Percentiles rank a stretch among this genome's conserved stretches.
These are phyloP conservation scores for Scrobipalpa costella DNA, from an alignment of 2,888 invertebrate species.

Conservation along the genomic window DNA sequence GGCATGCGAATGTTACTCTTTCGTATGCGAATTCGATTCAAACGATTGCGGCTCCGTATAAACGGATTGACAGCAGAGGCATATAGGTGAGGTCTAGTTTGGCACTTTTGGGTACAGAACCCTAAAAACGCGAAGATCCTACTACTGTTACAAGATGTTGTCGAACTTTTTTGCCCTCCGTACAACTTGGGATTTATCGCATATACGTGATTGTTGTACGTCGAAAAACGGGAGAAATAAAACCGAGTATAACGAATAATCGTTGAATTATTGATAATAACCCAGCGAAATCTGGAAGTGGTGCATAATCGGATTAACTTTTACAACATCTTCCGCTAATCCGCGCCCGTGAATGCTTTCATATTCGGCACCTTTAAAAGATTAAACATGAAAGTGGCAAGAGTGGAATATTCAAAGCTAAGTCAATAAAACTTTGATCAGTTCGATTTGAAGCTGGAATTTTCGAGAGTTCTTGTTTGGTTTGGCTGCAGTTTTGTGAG, in stretches of 20 bases:
- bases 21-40: too few relatives aligned
- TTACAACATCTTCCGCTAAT: conserved; percentile 23
- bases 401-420: neutral
- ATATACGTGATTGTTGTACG: conserved; percentile 48
- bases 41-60: too few relatives aligned
- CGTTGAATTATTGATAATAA: conserved; percentile 36
- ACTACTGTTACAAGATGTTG: conserved; percentile 14
- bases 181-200: conserved; percentile 50
- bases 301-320: conserved; percentile 27
- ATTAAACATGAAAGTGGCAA: conserved; percentile 5
- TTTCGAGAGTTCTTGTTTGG: neutral
- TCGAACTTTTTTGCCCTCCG: conserved; percentile 32
- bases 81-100: too few relatives aligned
- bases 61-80: too few relatives aligned
- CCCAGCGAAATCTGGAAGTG: conserved; percentile 26
- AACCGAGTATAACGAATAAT: conserved; percentile 35
- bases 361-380: conserved; percentile 24
- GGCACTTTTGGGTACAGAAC: too few relatives aligned
- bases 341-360: conserved; percentile 24
- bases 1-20: too few relatives aligned
- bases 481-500: neutral
- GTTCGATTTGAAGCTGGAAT: neutral
- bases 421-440: conserved; percentile 21
- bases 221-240: conserved; percentile 43
- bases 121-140: neutral